Base-by-base conservation (phyloP, 2,113 vertebrate species). In the Indri indri region DNA sequence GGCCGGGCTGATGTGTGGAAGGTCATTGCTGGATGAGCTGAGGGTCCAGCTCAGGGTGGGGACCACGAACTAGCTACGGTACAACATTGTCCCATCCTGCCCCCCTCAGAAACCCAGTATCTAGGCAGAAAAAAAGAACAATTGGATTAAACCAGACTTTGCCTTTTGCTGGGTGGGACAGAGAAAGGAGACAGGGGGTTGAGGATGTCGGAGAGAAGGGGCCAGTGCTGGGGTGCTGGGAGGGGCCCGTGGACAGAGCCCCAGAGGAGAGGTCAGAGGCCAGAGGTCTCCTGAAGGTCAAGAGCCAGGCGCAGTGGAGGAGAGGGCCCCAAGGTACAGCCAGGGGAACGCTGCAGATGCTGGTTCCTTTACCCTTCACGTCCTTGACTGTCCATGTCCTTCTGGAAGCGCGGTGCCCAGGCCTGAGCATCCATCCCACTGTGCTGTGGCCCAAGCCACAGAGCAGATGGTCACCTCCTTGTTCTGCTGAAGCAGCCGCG, bases 131-230 rank as follows among this genome's bases (percentile, higher is more conserved):
- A 91, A 68, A 74, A 88, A 70, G 45, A n/a, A 57, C 12, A 50
- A 37, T 13, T 77, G 37, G 32, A n/a, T 81, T 88, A 76, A 83
- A 84, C 8, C 61, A 61, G 76, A 79, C 66, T 77, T 96, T 77
- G 45, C 66, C 50, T 81, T 92, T 95, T 73, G 34, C 59, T 90
- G 25, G 52, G 6, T 25, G n/a, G 16, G 5, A 34, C 61, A 17
- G 25, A 5, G 0, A n/a, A 65, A 65, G 27, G 30, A 63, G 54
- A 45, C 17, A 66, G 45, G 20, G 77, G 34, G 14, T 25, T n/a
- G 79, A 86, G n/a, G 42, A 18, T 17, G 5, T 40, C 71, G 88
- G 68, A 25, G 85, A 52, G 91, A 92, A 4, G 34, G 50, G 74
- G 82, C 42, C 27, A 13, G 17, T 34, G 8, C 27, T 20, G 2